Percentiles rank a stretch among this genome's conserved stretches.
These are phyloP conservation scores for Tipula vernalis DNA, from an alignment of 2,888 invertebrate species.

Conservation along the genomic window DNA sequence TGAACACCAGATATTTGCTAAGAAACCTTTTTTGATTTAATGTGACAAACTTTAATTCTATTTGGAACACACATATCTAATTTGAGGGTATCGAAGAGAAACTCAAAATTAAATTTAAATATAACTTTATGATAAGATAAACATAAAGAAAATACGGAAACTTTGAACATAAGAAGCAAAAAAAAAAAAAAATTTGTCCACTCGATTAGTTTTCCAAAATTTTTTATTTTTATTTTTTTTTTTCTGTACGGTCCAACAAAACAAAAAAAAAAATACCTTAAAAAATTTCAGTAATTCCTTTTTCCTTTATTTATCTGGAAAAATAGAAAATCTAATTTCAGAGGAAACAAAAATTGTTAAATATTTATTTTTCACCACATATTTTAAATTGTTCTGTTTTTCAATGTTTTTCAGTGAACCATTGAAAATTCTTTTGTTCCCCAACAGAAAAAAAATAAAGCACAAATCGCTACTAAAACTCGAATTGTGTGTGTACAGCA, in stretches of 20 bases:
- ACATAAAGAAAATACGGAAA: neutral
- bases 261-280: neutral
- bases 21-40: neutral
- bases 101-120: neutral
- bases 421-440: neutral
- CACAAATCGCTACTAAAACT: neutral
- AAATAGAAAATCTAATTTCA: neutral
- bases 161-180: neutral
- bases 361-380: neutral
- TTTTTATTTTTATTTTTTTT: neutral
- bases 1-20: neutral
- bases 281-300: neutral
- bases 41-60: neutral
- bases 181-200: neutral
- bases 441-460: neutral
- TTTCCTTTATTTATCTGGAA: neutral
- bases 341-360: neutral
- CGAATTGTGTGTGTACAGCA: neutral
- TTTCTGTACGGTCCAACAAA: neutral
- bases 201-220: neutral
- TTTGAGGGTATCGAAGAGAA: neutral
- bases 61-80: neutral
- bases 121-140: neutral
- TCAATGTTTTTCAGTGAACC: neutral
- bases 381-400: neutral